These are phyloP conservation scores for Aradophagus sp. DNA, from an alignment of 1,140 invertebrate genomes.

Conservation along the genomic window DNA sequence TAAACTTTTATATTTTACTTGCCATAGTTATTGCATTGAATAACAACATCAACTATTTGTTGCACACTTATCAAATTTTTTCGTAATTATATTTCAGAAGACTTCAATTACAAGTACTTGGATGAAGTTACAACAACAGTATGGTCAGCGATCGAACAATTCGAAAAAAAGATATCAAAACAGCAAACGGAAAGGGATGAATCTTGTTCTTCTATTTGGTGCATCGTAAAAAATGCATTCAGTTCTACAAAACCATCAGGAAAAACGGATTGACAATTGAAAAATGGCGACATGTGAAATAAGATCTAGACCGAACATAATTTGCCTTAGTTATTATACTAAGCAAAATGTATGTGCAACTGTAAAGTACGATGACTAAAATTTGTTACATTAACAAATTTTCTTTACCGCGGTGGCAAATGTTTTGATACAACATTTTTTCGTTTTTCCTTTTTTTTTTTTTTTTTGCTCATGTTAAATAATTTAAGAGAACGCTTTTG, in stretches of 20 bases:
- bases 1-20: no score
- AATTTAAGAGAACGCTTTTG: no score
- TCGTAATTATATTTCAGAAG: not conserved
- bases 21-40: no score
- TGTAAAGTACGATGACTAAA: no score
- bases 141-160: conserved; percentile 57
- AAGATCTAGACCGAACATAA: no score
- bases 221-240: conserved; percentile 46
- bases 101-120: conserved; percentile 18
- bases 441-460: no score
- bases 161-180: conserved; percentile 26
- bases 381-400: no score
- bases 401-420: no score
- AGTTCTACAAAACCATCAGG: conserved; percentile 54
- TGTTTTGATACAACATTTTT: no score
- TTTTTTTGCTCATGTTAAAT: no score
- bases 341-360: no score
- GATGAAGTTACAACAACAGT: conserved; percentile 57
- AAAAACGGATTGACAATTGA: conserved; percentile 52
- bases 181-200: conserved; percentile 8
- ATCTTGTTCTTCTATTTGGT: conserved; percentile 52
- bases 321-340: no score
- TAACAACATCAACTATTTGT: not conserved
- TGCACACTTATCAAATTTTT: not conserved
- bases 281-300: not conserved